A percentile compares a stretch with the other conserved stretches of the same genome.
These are phyloP conservation scores for Aphaenogaster floridana DNA, from an alignment of 1,140 invertebrate species.

Conservation along the genomic window DNA sequence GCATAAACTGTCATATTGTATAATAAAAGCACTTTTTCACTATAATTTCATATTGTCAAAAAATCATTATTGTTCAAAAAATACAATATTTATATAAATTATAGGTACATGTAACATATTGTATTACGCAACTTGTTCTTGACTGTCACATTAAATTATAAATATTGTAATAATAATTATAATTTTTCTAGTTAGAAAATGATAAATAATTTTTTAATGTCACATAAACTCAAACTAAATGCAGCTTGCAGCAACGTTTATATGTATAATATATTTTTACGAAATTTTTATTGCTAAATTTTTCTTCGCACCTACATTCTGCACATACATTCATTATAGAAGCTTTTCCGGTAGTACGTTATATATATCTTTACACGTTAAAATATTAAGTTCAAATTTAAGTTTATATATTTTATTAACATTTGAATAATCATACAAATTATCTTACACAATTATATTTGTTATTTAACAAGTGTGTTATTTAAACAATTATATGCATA, in stretches of 20 bases:
- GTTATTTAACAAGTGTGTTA: background rate
- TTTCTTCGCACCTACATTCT: background rate
- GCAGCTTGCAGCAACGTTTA: too few relatives aligned
- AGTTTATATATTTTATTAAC: background rate
- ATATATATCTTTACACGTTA: background rate
- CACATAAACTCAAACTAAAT: background rate
- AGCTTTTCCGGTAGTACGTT: background rate
- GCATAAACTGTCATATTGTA: constrained; percentile 13
- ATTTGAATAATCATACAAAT: background rate
- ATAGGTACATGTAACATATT: background rate
- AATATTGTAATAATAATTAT: background rate
- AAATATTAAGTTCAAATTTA: constrained; percentile 8
- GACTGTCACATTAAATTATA: background rate
- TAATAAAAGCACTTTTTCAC: constrained; percentile 29
- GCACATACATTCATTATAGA: background rate
- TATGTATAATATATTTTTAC: background rate
- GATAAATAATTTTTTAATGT: background rate
- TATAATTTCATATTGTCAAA: background rate
- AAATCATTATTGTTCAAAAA: background rate
- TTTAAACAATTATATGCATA: background rate
- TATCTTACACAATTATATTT: background rate
- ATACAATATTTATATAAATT: constrained; percentile 12
- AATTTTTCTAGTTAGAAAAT: background rate
- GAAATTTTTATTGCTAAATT: background rate
- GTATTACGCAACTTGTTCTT: background rate